Conservation (phyloP, 2,888 invertebrate genomes). For the Cosmopolites sordidus region DNA sequence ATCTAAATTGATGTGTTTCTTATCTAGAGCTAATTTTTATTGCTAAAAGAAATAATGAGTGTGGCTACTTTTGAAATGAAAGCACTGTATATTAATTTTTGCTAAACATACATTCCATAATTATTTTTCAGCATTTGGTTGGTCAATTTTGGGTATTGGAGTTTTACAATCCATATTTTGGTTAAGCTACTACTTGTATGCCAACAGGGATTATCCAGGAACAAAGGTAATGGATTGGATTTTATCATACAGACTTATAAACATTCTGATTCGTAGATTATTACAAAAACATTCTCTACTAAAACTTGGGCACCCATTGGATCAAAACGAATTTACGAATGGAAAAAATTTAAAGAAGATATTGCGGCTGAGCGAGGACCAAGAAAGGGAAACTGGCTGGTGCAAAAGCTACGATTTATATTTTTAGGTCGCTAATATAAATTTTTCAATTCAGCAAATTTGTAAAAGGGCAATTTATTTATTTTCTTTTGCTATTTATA, state of each 20-base stretch:
- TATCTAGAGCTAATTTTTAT: too few relatives aligned
- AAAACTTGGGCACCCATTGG: constrained; percentile 63
- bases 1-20: too few relatives aligned
- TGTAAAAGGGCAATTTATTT: too few relatives aligned
- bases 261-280: constrained; percentile 47
- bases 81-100: too few relatives aligned
- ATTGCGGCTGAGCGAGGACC: constrained; percentile 1
- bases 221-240: constrained; percentile 21
- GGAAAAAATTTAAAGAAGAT: constrained; percentile 54
- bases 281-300: constrained; percentile 49
- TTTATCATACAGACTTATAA: too few relatives aligned
- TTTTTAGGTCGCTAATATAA: constrained; percentile 3
- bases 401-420: constrained; percentile 15
- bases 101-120: too few relatives aligned
- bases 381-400: constrained; percentile 9
- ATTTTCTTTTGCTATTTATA: too few relatives aligned
- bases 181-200: constrained; percentile 43
- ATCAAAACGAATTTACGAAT: constrained; percentile 52
- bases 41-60: too few relatives aligned
- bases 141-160: constrained; percentile 51
- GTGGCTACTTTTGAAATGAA: too few relatives aligned
- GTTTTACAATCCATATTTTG: constrained; percentile 53
- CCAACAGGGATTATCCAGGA: constrained; percentile 34
- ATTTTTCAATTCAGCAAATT: too few relatives aligned
- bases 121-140: constrained; percentile 51